Conservation (phyloP, 2,888 invertebrate species). For the Anorthoa munda region DNA sequence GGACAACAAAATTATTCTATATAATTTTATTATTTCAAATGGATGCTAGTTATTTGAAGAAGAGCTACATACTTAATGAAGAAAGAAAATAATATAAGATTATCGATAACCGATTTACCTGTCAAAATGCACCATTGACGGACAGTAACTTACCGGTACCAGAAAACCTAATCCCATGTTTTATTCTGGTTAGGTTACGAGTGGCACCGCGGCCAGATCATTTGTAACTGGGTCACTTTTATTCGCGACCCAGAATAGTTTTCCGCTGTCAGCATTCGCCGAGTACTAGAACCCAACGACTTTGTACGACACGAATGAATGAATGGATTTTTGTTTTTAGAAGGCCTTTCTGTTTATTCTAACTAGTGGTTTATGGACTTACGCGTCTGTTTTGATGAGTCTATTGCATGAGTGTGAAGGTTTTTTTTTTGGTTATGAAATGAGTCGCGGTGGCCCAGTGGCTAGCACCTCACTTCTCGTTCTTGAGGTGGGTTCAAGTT, state of each 20-base stretch:
- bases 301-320: constrained; percentile 71
- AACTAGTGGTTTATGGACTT: constrained; percentile 48
- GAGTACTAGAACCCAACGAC: constrained; percentile 70
- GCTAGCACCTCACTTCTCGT: too few species aligned
- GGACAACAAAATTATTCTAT: too few species aligned
- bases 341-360: constrained; percentile 65
- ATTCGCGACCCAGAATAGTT: constrained; percentile 81
- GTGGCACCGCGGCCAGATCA: constrained; percentile 75
- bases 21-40: too few species aligned
- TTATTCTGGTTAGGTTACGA: constrained; percentile 68
- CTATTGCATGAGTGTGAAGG: constrained; percentile 6
- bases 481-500: too few species aligned
- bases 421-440: neutral
- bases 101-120: neutral
- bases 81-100: neutral
- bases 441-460: too few species aligned
- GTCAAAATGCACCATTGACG: neutral
- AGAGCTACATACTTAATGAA: neutral
- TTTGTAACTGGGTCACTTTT: constrained; percentile 84
- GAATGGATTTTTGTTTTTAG: constrained; percentile 74
- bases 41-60: neutral
- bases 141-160: constrained; percentile 1
- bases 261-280: constrained; percentile 77
- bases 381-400: constrained; percentile 31
- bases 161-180: constrained; percentile 53